These are phyloP conservation scores for Dromococcyx pavoninus DNA, from an alignment of 2,797 vertebrate species.

Conservation along the genomic window DNA sequence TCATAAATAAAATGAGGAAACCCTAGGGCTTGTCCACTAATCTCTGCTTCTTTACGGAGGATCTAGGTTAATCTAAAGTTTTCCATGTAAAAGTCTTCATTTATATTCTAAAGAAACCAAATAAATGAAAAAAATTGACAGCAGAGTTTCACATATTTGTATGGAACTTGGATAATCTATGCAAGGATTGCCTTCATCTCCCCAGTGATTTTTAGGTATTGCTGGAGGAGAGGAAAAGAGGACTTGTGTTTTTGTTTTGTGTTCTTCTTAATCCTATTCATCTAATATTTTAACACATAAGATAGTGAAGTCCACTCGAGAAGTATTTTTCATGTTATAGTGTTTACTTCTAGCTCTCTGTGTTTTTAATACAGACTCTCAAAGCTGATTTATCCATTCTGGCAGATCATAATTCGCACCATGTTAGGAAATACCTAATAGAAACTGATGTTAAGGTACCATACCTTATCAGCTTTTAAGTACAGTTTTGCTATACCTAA, in stretches of 20 bases:
- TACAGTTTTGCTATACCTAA: neutral
- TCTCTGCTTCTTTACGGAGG: neutral
- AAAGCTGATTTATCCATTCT: neutral
- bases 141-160: neutral
- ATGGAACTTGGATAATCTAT: neutral
- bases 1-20: neutral
- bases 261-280: neutral
- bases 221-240: neutral
- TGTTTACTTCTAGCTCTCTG: neutral
- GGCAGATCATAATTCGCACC: neutral
- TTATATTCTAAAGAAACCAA: neutral
- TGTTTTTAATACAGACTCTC: neutral
- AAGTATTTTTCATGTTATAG: neutral
- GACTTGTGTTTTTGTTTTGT: neutral
- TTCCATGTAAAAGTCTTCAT: neutral
- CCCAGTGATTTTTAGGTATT: neutral
- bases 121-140: neutral
- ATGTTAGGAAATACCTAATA: neutral
- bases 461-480: neutral
- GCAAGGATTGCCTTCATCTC: neutral
- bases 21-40: neutral
- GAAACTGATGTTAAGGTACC: neutral
- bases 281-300: neutral
- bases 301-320: neutral
- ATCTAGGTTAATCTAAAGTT: neutral